A percentile compares a stretch with the other conserved stretches of the same genome.
Conservation (phyloP, 2,888 invertebrate species). For the Fragum fragum region DNA sequence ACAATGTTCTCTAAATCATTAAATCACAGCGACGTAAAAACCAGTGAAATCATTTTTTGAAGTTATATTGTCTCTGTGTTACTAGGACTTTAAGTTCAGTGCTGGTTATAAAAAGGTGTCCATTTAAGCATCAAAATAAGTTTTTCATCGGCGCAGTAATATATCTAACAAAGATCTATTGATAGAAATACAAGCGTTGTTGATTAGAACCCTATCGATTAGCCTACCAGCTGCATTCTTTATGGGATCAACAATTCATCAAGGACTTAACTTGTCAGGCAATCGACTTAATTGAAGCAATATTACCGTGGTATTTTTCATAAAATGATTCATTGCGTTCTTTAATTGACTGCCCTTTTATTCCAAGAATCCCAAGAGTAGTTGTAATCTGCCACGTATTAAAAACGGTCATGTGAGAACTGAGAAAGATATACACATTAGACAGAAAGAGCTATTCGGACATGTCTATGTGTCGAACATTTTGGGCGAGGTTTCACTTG, state of each 20-base stretch:
- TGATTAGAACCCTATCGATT: conserved; percentile 20
- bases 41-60: no score
- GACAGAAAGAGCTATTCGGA: no score
- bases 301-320: not conserved
- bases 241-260: conserved; percentile 4
- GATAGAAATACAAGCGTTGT: not conserved
- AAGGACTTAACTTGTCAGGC: not conserved
- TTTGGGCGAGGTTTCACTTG: no score
- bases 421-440: no score
- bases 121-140: not conserved
- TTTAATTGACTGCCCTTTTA: not conserved
- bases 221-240: not conserved
- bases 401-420: no score
- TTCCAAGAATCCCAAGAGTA: not conserved
- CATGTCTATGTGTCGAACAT: no score
- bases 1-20: no score
- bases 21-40: no score
- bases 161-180: not conserved
- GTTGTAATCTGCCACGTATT: no score
- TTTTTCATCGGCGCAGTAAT: not conserved
- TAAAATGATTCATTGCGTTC: not conserved
- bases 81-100: no score
- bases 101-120: no score
- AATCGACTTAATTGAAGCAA: not conserved
- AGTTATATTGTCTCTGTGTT: no score